Percentiles rank a stretch among this genome's conserved stretches.
phyloP scores from a whole-genome alignment of 2,113 vertebrate species.

The Oenanthe melanoleuca region DNA sequence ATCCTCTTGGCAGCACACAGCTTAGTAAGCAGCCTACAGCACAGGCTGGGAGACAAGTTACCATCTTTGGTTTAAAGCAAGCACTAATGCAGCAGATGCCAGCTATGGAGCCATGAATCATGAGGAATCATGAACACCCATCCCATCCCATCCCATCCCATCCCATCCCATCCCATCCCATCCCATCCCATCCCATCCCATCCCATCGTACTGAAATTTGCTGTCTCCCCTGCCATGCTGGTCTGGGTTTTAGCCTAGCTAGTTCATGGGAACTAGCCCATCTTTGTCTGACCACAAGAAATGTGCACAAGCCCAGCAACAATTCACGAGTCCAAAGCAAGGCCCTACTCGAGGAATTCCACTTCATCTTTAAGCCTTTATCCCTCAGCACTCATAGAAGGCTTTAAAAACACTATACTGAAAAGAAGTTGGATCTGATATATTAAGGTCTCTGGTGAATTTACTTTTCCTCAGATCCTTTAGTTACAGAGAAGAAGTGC shows the following conservation, averaged over 20 bases:
- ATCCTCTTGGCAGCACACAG: background rate
- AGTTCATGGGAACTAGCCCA: background rate
- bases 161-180: background rate
- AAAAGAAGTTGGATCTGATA: background rate
- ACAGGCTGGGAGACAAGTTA: background rate
- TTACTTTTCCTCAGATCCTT: background rate
- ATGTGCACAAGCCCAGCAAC: background rate
- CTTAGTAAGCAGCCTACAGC: background rate
- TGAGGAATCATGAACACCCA: background rate
- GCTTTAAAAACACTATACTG: background rate
- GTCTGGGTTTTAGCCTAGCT: background rate
- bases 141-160: background rate
- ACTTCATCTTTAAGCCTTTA: background rate
- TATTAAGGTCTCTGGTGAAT: background rate
- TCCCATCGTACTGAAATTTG: background rate
- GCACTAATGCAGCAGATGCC: background rate
- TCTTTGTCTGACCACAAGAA: background rate
- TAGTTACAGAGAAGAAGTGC: background rate
- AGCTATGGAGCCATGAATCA: background rate
- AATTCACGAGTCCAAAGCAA: background rate
- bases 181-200: background rate
- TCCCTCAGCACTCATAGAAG: background rate
- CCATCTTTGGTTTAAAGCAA: background rate
- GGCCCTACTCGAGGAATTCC: background rate
- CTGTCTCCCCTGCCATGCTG: background rate